Conservation (phyloP, 2,797 vertebrate genomes). For the Sebastes goodei region DNA sequence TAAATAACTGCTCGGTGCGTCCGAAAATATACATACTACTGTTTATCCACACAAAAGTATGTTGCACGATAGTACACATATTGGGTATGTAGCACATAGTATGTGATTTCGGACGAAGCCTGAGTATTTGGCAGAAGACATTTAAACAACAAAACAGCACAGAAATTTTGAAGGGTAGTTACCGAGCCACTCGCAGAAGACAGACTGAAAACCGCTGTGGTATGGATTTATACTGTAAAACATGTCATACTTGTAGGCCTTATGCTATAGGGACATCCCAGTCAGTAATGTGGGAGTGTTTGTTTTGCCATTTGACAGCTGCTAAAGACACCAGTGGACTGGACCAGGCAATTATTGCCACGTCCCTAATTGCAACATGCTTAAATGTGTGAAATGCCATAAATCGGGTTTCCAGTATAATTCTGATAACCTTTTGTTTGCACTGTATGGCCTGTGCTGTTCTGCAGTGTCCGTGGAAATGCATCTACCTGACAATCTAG, state of each 20-base stretch:
- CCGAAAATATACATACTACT: too few species aligned
- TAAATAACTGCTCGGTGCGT: too few species aligned
- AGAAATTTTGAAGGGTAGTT: background rate
- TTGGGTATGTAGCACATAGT: too few species aligned
- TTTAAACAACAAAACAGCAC: background rate
- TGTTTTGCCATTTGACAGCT: background rate
- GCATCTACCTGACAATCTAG: slow-evolving; percentile 33
- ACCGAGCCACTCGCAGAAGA: background rate
- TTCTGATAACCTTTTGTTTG: background rate
- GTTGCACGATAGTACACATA: too few species aligned
- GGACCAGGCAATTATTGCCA: too few species aligned
- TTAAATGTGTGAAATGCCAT: background rate
- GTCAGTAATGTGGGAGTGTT: slow-evolving; percentile 14
- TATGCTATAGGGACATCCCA: too few species aligned
- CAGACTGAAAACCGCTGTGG: background rate
- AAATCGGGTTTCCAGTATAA: background rate
- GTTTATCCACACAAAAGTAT: too few species aligned
- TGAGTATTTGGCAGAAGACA: background rate
- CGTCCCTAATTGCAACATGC: background rate
- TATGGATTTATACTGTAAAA: background rate
- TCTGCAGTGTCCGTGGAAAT: slow-evolving; percentile 5
- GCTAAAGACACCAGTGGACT: background rate
- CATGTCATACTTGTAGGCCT: background rate
- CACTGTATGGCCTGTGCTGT: background rate
- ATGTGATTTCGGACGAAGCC: too few species aligned